phyloP scores from a whole-genome alignment of 2,113 vertebrate species.

The Narcine bancroftii region DNA sequence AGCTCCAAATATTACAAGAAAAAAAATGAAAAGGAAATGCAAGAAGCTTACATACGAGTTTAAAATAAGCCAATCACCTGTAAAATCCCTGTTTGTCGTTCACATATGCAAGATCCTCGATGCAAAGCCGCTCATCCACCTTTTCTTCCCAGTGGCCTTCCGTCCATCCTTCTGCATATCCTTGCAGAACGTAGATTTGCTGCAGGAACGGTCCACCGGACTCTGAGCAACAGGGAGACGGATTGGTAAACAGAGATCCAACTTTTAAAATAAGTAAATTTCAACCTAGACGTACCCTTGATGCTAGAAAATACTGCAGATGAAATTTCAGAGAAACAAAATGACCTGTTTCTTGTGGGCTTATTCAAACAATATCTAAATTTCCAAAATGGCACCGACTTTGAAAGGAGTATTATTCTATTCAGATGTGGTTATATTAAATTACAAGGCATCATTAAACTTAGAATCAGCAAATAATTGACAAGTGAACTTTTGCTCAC shows the following conservation, averaged over 20 bases:
- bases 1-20: background rate
- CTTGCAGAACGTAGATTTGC: slow-evolving; percentile 81
- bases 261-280: background rate
- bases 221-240: slow-evolving; percentile 54
- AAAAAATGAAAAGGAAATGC: background rate
- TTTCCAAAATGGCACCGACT: too few species aligned
- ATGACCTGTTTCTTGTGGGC: too few species aligned
- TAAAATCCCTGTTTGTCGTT: slow-evolving; percentile 83
- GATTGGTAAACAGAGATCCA: background rate
- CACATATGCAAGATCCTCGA: slow-evolving; percentile 73
- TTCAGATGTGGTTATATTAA: too few species aligned
- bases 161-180: slow-evolving; percentile 88
- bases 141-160: slow-evolving; percentile 95
- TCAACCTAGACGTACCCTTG: background rate
- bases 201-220: slow-evolving; percentile 91
- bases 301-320: background rate
- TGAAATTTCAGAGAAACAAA: background rate
- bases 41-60: background rate
- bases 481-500: too few species aligned
- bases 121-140: slow-evolving; percentile 72
- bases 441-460: too few species aligned
- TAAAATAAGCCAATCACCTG: slow-evolving; percentile 56
- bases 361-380: too few species aligned
- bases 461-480: too few species aligned
- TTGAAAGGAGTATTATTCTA: too few species aligned